These are phyloP conservation scores for Anableps anableps DNA, from an alignment of 2,797 vertebrate genomes.

Conservation along the genomic window DNA sequence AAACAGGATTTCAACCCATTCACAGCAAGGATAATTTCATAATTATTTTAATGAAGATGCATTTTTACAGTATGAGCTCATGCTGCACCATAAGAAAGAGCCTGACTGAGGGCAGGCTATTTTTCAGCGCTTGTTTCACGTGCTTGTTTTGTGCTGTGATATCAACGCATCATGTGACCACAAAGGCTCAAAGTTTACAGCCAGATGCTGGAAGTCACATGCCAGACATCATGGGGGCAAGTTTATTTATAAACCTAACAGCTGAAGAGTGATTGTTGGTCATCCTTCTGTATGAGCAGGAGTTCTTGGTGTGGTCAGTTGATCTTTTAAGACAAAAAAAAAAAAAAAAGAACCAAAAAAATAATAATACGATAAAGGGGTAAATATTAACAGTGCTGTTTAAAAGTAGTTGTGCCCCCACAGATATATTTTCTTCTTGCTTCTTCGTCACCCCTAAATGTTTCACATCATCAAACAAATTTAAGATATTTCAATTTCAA, in stretches of 20 bases:
- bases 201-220: constrained; percentile 81
- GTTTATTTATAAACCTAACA: constrained; percentile 76
- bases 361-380: neutral
- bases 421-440: neutral
- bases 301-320: constrained; percentile 46
- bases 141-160: constrained; percentile 50
- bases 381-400: neutral
- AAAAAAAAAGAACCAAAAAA: constrained; percentile 3
- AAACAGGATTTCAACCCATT: neutral
- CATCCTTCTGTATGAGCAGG: constrained; percentile 4
- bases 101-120: neutral
- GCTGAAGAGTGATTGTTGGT: constrained; percentile 50
- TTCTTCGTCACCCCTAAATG: neutral
- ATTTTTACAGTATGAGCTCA: constrained; percentile 2
- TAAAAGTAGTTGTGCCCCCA: neutral
- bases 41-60: neutral
- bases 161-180: constrained; percentile 73
- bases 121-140: constrained; percentile 41
- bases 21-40: neutral
- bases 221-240: constrained; percentile 70
- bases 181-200: constrained; percentile 57
- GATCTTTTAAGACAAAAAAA: constrained; percentile 17
- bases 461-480: neutral
- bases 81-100: neutral
- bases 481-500: neutral